phyloP scores from a whole-genome alignment of 2,888 invertebrate species.

The Pristionchus japonicus region DNA sequence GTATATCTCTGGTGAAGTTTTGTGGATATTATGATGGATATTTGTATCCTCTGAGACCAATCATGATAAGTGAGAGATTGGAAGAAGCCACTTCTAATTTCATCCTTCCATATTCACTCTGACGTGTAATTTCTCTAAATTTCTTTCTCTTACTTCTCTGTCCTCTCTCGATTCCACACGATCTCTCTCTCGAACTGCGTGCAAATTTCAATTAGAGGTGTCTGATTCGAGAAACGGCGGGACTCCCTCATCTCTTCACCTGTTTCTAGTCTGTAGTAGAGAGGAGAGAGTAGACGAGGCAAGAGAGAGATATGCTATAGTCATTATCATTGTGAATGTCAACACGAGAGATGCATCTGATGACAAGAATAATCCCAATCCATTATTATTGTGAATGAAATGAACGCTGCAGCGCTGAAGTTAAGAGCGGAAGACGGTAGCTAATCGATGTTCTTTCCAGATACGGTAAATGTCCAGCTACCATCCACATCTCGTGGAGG shows the following conservation, averaged over 20 bases:
- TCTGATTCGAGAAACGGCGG: background rate
- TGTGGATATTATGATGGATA: background rate
- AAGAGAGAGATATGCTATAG: conserved; percentile 51
- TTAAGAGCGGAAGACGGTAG: background rate
- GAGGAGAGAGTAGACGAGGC: conserved; percentile 45
- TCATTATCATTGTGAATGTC: conserved; percentile 48
- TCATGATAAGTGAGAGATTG: conserved; percentile 20
- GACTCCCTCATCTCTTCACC: background rate
- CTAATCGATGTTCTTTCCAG: background rate
- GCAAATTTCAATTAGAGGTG: background rate
- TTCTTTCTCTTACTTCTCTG: background rate
- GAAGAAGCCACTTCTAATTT: background rate
- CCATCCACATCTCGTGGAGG: conserved; percentile 42
- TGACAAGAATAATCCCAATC: background rate
- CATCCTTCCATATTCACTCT: background rate
- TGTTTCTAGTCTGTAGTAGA: background rate
- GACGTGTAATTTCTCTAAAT: background rate
- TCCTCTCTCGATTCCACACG: background rate
- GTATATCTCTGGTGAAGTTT: background rate
- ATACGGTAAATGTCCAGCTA: conserved; percentile 15
- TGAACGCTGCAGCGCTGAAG: background rate
- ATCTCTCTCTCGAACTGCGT: background rate
- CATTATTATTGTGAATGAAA: background rate
- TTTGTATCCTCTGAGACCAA: background rate
- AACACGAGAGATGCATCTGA: background rate